These are phyloP conservation scores for Vespertilio murinus DNA, from an alignment of 2,797 vertebrate genomes.

Conservation along the genomic window DNA sequence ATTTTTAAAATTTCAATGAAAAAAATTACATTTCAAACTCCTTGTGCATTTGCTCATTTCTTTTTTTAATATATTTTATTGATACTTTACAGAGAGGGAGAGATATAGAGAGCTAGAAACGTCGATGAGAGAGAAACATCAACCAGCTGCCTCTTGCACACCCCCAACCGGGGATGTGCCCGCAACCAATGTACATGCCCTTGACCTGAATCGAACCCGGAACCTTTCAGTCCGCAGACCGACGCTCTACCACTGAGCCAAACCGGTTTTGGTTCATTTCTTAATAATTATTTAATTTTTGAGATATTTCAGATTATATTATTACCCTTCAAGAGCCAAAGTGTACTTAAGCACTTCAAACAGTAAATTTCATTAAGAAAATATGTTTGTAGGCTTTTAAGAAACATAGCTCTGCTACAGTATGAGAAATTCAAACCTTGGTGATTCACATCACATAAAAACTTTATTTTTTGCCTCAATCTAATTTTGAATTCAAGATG, in stretches of 20 bases:
- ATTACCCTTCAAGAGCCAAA: conserved; percentile 57
- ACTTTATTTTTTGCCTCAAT: conserved; percentile 64
- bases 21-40: conserved; percentile 51
- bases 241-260: no score
- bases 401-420: conserved; percentile 61
- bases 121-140: no score
- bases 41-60: conserved; percentile 48
- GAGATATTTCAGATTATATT: conserved; percentile 65
- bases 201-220: no score
- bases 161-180: no score
- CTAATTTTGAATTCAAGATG: conserved; percentile 70
- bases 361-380: conserved; percentile 69
- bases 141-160: no score
- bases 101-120: no score
- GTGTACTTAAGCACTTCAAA: conserved; percentile 68
- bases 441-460: conserved; percentile 71
- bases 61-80: no score
- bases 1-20: conserved; percentile 24
- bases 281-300: conserved; percentile 63
- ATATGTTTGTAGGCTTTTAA: conserved; percentile 62
- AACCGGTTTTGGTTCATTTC: no score
- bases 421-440: conserved; percentile 51
- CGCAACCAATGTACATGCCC: no score
- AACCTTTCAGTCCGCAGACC: no score
- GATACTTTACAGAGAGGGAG: no score